A percentile compares a stretch with the other conserved stretches of the same genome.
Conservation (phyloP, 2,113 vertebrate species). For the Rissa tridactyla region DNA sequence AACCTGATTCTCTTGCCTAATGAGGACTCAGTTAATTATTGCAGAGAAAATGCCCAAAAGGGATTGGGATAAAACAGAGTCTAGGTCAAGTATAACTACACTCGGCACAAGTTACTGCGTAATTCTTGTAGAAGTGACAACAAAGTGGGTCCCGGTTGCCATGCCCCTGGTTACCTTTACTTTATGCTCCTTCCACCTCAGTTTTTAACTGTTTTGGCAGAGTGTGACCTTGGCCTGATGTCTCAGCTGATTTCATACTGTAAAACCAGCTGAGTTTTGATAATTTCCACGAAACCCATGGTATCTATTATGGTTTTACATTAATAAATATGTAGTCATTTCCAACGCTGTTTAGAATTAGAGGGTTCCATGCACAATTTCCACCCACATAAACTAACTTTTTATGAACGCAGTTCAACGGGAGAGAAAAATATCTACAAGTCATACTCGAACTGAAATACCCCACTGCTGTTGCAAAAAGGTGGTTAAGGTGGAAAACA, state of each 20-base stretch:
- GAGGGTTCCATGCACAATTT: not conserved
- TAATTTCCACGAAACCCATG: not conserved
- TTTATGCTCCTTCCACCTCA: not conserved
- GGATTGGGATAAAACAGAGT: not conserved
- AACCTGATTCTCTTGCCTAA: not conserved
- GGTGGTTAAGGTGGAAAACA: not conserved
- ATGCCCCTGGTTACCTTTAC: not conserved
- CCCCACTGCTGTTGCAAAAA: not conserved
- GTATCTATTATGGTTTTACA: not conserved
- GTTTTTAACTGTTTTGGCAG: not conserved
- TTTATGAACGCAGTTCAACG: not conserved
- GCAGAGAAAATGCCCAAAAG: not conserved
- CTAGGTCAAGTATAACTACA: not conserved
- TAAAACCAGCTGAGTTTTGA: not conserved
- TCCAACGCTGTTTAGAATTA: not conserved
- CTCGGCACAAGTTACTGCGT: not conserved
- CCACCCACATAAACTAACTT: not conserved
- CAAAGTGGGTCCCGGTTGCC: fast-evolving
- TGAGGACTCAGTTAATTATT: not conserved
- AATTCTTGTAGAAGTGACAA: not conserved
- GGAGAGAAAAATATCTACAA: not conserved
- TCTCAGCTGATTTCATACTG: not conserved
- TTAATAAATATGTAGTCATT: not conserved
- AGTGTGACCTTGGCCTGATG: not conserved
- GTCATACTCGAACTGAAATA: not conserved